Percentiles rank a stretch among this genome's conserved stretches.
Conservation (phyloP, 2,888 invertebrate genomes). For the Adelphocoris suturalis region DNA sequence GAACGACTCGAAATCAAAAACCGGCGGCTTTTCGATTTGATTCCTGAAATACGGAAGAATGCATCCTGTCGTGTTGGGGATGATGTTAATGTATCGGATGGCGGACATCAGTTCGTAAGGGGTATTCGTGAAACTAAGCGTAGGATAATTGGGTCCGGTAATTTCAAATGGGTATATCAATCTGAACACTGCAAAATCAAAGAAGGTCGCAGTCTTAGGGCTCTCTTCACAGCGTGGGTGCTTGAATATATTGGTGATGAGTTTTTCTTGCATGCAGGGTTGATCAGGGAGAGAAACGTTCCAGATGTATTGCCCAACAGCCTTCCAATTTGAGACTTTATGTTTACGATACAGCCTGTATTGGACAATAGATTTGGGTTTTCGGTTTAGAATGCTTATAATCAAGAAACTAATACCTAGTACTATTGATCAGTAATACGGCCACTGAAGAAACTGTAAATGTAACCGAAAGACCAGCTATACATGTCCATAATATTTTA, state of each 20-base stretch:
- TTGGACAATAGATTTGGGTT: no score
- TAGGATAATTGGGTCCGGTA: neutral
- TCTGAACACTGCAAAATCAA: neutral
- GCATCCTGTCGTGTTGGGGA: neutral
- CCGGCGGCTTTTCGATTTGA: neutral
- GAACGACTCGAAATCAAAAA: neutral
- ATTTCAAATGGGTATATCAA: neutral
- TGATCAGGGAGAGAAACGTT: neutral
- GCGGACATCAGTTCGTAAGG: neutral
- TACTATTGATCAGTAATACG: no score
- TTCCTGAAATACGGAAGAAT: neutral
- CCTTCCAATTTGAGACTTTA: neutral
- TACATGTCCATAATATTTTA: no score
- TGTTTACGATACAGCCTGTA: no score
- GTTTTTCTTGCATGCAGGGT: neutral
- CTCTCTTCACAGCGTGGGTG: neutral
- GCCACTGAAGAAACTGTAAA: no score
- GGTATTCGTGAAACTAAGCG: neutral
- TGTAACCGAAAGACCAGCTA: no score
- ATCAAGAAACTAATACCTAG: no score
- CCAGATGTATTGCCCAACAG: neutral
- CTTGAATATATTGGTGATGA: neutral
- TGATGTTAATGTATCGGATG: neutral
- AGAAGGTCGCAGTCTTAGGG: neutral
- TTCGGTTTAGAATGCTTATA: no score